Evolutionary conservation across 2,113 vertebrate genomes (phyloP), one percentile per base, ranked within the genome.

Genomic region (Herpailurus yagouaroundi): DNA sequence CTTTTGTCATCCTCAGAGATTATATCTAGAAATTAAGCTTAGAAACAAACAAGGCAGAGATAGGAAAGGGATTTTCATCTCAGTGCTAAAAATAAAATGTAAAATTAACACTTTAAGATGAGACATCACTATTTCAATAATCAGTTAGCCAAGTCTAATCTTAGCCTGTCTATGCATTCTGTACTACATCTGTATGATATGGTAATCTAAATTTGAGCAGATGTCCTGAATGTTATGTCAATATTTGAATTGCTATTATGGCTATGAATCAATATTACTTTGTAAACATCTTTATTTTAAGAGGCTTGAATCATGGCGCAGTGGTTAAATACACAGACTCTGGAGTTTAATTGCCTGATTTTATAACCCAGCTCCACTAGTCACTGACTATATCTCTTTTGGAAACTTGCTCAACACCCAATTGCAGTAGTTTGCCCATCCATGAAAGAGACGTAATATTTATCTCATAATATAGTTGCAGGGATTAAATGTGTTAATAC

Each of bases 281-380:
- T 86, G 86, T 95, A 95, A 97, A 95, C 97, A 96, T 82, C 14
- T 23, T 88, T 87, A 79, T 92, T 96, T 95, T 68, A 91, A 96
- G 92, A 86, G 83, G 9, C 60, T 94, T 95, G 80, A 95, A 94
- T 90, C 57, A 79, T 6, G 12, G n/a, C 36, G 25, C 74, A 64
- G 45, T 84, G 69, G 63, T 92, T 96, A 90, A 95, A 91, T 38
- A 76, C 29, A 33, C 50, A 88, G 23, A 45, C 14, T 96, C 33
- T 77, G 23, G 18, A 60, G 14, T 74, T 96, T 94, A 80, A 77
- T 15, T 88, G 13, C 55, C 41, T 92, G 52, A 84, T 90, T 95
- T 95, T 31, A 73, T 69, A 83, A 80, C 23, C 4, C 16, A 57
- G 14, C 21, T 89, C 45, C 55, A 92, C 9, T 21, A 63, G 52